Percentiles rank a stretch among this genome's conserved stretches.
Conservation (phyloP, 2,888 invertebrate genomes). For the Aspidapion aeneum region DNA sequence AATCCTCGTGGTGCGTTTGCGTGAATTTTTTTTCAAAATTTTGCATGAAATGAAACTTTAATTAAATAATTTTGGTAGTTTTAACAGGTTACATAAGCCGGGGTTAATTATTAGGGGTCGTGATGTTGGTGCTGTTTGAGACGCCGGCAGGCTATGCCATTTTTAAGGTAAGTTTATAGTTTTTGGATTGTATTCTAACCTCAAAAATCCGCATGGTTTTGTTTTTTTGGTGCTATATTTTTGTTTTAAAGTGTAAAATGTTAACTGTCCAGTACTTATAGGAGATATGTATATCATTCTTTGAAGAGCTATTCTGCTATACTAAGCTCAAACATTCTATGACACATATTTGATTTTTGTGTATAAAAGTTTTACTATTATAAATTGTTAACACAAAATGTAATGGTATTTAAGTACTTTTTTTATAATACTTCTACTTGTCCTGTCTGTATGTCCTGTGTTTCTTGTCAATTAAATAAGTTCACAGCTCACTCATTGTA, state of each 20-base stretch:
- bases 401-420: no score
- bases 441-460: no score
- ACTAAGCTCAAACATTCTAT: no score
- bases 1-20: neutral
- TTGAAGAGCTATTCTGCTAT: no score
- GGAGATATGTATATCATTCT: neutral
- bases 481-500: no score
- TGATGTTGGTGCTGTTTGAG: slow-evolving; percentile 91
- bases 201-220: slow-evolving; percentile 11
- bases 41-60: neutral
- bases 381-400: no score
- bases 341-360: no score
- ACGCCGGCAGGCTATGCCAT: slow-evolving; percentile 92
- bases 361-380: no score
- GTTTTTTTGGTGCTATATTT: neutral
- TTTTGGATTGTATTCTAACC: slow-evolving; percentile 24
- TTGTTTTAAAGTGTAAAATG: neutral
- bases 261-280: neutral
- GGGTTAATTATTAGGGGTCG: slow-evolving; percentile 35
- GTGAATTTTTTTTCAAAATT: neutral
- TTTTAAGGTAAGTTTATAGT: slow-evolving; percentile 71
- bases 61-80: no score
- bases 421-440: no score
- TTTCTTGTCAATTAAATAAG: no score
- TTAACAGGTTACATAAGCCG: neutral